Evolutionary conservation across 2,888 invertebrate genomes (phyloP).

Genomic region (Labia minor): DNA sequence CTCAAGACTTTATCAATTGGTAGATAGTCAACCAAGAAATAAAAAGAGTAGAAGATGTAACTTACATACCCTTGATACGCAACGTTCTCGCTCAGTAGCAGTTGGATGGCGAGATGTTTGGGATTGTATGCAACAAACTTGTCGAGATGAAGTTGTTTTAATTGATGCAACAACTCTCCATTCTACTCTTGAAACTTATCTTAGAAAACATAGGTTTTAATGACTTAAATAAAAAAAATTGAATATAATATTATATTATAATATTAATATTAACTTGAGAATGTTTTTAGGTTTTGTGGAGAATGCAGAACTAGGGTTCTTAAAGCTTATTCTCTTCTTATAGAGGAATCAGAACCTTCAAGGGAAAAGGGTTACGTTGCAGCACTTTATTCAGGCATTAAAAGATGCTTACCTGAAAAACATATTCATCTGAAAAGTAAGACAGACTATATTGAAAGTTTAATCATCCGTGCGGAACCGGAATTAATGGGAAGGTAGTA

Average conservation of each 20-base stretch:
- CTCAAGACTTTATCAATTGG: constrained; percentile 61
- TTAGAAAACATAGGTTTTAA: constrained; percentile 69
- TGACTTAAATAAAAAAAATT: constrained; percentile 19
- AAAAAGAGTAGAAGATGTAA: constrained; percentile 83
- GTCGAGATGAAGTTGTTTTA: constrained; percentile 73
- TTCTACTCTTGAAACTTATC: constrained; percentile 77
- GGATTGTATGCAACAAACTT: constrained; percentile 71
- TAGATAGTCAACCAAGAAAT: constrained; percentile 69
- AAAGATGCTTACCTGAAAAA: constrained; percentile 71
- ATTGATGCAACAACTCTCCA: constrained; percentile 76
- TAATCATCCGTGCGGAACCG: constrained; percentile 83
- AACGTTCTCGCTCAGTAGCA: constrained; percentile 56
- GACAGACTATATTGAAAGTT: constrained; percentile 76
- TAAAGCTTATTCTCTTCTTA: constrained; percentile 74
- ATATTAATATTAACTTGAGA: constrained; percentile 14
- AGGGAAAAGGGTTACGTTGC: constrained; percentile 86
- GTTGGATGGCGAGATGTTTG: constrained; percentile 73
- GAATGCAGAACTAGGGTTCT: constrained; percentile 87
- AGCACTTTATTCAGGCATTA: constrained; percentile 74
- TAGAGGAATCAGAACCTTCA: constrained; percentile 69
- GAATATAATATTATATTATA: too few species aligned
- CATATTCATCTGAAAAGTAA: constrained; percentile 81
- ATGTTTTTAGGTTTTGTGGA: constrained; percentile 58
- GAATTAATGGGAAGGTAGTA: constrained; percentile 70
- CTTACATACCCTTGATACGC: constrained; percentile 81